These are phyloP conservation scores for Epirrhoe tristata DNA, from an alignment of 2,888 invertebrate species.

Conservation along the genomic window DNA sequence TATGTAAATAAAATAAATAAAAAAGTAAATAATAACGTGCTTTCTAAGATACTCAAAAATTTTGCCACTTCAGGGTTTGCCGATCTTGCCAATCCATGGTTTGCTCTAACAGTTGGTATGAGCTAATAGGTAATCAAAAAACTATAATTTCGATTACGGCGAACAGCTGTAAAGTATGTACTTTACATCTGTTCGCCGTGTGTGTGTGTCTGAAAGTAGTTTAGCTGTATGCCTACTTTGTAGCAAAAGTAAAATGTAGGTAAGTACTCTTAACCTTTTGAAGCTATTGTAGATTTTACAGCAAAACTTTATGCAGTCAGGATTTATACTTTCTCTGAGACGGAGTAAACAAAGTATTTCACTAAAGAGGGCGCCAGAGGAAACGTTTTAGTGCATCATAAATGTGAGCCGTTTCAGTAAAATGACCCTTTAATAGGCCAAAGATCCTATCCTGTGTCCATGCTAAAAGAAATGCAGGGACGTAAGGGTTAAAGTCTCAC, in stretches of 20 bases:
- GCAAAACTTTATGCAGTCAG: conserved; percentile 31
- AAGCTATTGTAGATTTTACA: conserved; percentile 28
- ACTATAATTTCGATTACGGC: too few relatives aligned
- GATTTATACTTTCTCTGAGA: conserved; percentile 34
- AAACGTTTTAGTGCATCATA: conserved; percentile 63
- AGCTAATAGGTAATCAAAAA: too few relatives aligned
- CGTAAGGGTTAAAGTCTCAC: background rate
- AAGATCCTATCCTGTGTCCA: conserved; percentile 46
- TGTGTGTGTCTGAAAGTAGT: background rate
- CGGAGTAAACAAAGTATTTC: conserved; percentile 46
- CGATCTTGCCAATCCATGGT: too few relatives aligned
- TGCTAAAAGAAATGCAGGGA: conserved; percentile 27
- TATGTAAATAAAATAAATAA: too few relatives aligned
- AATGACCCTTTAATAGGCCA: conserved; percentile 52
- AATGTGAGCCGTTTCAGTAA: conserved; percentile 58
- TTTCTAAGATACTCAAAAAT: too few relatives aligned
- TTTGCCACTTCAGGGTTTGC: too few relatives aligned
- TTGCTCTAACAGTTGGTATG: too few relatives aligned
- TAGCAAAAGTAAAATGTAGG: conserved; percentile 13
- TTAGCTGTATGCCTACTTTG: conserved; percentile 9
- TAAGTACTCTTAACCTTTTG: conserved; percentile 11
- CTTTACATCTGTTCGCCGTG: too few relatives aligned
- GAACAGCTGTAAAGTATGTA: too few relatives aligned
- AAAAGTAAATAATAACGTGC: too few relatives aligned
- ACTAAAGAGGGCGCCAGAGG: conserved; percentile 48